These are phyloP conservation scores for Drosophila serrata DNA, from an alignment of 1,140 invertebrate genomes.

Conservation along the genomic window DNA sequence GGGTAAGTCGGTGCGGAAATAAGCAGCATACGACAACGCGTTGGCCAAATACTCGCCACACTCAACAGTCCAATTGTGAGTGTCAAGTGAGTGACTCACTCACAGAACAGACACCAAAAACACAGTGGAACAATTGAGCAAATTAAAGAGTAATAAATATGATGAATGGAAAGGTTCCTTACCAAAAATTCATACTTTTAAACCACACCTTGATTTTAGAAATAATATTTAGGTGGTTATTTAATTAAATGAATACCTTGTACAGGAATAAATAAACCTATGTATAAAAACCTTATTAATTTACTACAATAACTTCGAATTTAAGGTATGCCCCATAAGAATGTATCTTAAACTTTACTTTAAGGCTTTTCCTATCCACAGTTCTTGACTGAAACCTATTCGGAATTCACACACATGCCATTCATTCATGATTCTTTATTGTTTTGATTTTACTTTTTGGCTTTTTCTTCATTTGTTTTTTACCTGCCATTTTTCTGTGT, in stretches of 20 bases:
- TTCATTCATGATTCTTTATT: constrained; percentile 41
- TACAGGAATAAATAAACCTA: no score
- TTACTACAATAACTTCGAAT: accelerated
- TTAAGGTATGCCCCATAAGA: not conserved
- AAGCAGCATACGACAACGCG: constrained; percentile 61
- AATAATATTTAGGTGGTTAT: no score
- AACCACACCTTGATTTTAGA: no score
- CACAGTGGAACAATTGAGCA: constrained; percentile 45
- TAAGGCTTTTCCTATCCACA: not conserved
- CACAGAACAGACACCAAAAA: constrained; percentile 4
- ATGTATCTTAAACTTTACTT: not conserved
- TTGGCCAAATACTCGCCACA: constrained; percentile 55
- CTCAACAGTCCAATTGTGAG: constrained; percentile 30
- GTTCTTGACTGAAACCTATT: constrained; percentile 18
- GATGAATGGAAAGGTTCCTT: not conserved
- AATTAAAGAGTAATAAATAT: not conserved
- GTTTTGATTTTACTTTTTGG: constrained; percentile 16
- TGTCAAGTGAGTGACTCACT: constrained; percentile 61
- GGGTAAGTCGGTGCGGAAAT: constrained; percentile 24
- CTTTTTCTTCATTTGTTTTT: constrained; percentile 28
- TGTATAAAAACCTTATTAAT: not conserved
- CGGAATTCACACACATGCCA: constrained; percentile 27
- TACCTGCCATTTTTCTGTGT: constrained; percentile 29
- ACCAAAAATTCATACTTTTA: no score
- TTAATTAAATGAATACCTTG: no score